Evolutionary conservation across 2,797 vertebrate species (phyloP).

Genomic region (Peromyscus nudipes): DNA sequence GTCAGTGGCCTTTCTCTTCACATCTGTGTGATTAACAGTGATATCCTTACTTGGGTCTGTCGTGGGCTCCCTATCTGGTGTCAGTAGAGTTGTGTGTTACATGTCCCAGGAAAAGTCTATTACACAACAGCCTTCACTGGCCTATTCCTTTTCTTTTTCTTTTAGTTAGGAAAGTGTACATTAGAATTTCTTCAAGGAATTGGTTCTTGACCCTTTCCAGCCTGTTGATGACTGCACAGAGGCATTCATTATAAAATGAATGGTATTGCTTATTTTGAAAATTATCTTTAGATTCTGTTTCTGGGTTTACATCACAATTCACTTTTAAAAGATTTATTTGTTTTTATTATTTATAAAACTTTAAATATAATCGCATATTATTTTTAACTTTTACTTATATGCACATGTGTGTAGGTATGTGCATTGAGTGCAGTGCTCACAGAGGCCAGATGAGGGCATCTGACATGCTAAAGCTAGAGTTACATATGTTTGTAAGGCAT

Average conservation of each 20-base stretch:
- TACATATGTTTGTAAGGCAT: not conserved
- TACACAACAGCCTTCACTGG: not conserved
- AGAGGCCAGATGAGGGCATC: not conserved
- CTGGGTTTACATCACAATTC: not conserved
- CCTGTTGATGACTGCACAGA: not conserved
- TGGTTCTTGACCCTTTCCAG: not conserved
- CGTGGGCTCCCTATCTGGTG: not conserved
- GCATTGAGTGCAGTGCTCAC: not conserved
- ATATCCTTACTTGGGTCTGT: too few species aligned
- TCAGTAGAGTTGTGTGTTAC: not conserved
- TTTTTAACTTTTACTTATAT: not conserved
- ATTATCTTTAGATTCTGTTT: not conserved
- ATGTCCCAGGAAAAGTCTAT: not conserved
- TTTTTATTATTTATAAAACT: not conserved
- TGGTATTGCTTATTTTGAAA: not conserved
- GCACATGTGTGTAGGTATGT: not conserved
- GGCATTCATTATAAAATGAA: not conserved
- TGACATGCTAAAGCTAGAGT: not conserved
- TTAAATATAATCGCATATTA: not conserved
- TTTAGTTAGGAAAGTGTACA: not conserved
- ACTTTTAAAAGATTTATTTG: not conserved
- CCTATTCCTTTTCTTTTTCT: not conserved
- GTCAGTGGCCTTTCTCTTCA: too few species aligned
- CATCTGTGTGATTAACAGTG: not conserved
- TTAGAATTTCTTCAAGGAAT: not conserved